These are phyloP conservation scores for Peromyscus leucopus DNA, from an alignment of 2,113 vertebrate genomes.

Conservation along the genomic window DNA sequence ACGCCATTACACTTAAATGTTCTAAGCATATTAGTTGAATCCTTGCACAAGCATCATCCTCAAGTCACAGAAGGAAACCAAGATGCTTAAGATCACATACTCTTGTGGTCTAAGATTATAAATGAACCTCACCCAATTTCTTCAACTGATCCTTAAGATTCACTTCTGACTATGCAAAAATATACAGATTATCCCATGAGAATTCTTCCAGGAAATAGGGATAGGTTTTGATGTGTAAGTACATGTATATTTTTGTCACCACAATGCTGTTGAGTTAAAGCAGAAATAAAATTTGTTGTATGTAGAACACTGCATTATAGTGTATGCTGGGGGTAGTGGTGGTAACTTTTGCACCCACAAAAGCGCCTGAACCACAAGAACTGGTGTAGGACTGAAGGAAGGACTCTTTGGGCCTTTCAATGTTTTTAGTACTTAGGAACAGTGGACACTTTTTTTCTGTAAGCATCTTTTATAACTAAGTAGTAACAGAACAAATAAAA, in stretches of 20 bases:
- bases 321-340: background rate
- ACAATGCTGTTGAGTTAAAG: background rate
- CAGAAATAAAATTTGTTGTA: background rate
- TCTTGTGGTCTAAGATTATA: background rate
- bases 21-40: slow-evolving; percentile 46
- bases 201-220: slow-evolving; percentile 34
- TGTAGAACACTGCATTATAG: background rate
- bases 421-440: background rate
- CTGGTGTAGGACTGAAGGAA: background rate
- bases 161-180: slow-evolving; percentile 1
- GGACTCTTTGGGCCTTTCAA: background rate
- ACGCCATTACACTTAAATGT: background rate
- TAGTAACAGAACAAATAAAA: background rate
- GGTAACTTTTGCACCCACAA: background rate
- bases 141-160: slow-evolving; percentile 16
- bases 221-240: background rate
- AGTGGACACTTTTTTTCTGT: background rate
- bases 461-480: background rate
- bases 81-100: background rate
- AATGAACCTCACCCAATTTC: background rate
- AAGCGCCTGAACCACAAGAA: background rate
- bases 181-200: background rate
- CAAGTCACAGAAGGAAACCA: background rate
- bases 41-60: background rate
- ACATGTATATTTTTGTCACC: background rate